A percentile compares a stretch with the other conserved stretches of the same genome.
phyloP scores from a whole-genome alignment of 1,140 invertebrate species.

The Frieseomelitta varia region DNA sequence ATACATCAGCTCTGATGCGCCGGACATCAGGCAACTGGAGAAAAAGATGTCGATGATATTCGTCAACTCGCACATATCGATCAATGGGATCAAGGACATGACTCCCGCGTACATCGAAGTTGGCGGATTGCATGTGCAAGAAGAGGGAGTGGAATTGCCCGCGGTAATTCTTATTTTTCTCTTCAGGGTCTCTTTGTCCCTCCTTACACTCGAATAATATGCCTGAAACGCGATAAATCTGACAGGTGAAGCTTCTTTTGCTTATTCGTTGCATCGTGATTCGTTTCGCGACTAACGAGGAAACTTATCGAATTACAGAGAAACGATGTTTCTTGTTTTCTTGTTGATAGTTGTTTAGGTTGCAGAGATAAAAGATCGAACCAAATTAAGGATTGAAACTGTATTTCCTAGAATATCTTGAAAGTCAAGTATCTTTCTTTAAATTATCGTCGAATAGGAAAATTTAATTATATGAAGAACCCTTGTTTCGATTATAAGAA shows the following conservation, averaged over 20 bases:
- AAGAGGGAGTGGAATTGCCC: conserved; percentile 61
- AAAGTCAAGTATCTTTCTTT: not conserved
- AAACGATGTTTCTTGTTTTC: not conserved
- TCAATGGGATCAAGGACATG: conserved; percentile 80
- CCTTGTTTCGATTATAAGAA: too few species aligned
- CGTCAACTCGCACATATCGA: conserved; percentile 83
- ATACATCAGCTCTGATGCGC: conserved; percentile 77
- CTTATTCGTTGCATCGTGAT: not conserved
- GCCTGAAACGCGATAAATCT: not conserved
- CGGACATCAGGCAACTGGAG: conserved; percentile 76
- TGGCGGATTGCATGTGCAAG: conserved; percentile 83
- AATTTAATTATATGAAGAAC: too few species aligned
- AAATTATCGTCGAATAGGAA: not conserved
- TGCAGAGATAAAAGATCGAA: not conserved
- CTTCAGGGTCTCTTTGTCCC: too few species aligned
- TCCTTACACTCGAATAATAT: not conserved
- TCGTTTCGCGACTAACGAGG: too few species aligned
- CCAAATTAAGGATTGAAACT: not conserved
- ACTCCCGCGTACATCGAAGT: conserved; percentile 83
- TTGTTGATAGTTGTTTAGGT: too few species aligned
- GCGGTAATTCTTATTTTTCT: conserved; percentile 52
- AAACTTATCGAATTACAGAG: not conserved
- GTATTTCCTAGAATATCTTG: not conserved
- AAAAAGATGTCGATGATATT: conserved; percentile 82
- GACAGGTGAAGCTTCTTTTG: not conserved